Percentiles rank a stretch among this genome's conserved stretches.
Conservation (phyloP, 2,888 invertebrate genomes). For the Pomacea canaliculata region DNA sequence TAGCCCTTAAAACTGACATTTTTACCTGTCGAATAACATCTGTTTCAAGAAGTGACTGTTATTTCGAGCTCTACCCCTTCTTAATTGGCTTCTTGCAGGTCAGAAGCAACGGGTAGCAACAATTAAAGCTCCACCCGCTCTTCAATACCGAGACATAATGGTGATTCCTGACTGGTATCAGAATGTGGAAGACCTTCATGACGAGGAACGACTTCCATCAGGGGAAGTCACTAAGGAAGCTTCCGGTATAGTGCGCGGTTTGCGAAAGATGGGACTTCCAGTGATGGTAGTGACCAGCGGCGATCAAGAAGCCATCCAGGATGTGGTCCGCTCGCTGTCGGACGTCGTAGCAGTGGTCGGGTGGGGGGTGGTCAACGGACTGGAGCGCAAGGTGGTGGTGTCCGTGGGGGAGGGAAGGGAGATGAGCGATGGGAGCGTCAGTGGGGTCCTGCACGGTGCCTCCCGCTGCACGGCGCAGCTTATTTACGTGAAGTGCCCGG, state of each 20-base stretch:
- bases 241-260: slow-evolving; percentile 7
- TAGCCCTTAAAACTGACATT: too few relatives aligned
- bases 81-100: too few relatives aligned
- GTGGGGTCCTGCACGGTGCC: slow-evolving; percentile 23
- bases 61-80: too few relatives aligned
- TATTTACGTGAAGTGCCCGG: slow-evolving; percentile 17
- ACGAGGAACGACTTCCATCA: background rate
- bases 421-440: slow-evolving; percentile 2
- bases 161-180: slow-evolving; percentile 22
- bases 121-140: slow-evolving; percentile 6
- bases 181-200: slow-evolving; percentile 1
- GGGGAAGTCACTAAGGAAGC: background rate
- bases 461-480: slow-evolving; percentile 22
- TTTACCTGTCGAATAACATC: too few relatives aligned
- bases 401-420: slow-evolving; percentile 20
- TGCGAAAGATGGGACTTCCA: slow-evolving; percentile 2
- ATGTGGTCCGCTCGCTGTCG: background rate
- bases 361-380: slow-evolving; percentile 21
- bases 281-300: slow-evolving; percentile 14
- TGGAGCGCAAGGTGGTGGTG: slow-evolving; percentile 27
- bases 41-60: too few relatives aligned
- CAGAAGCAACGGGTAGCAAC: background rate
- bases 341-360: slow-evolving; percentile 13
- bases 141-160: slow-evolving; percentile 18
- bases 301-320: background rate